phyloP scores from a whole-genome alignment of 2,888 invertebrate species.

The Rhynchonema sp. region DNA sequence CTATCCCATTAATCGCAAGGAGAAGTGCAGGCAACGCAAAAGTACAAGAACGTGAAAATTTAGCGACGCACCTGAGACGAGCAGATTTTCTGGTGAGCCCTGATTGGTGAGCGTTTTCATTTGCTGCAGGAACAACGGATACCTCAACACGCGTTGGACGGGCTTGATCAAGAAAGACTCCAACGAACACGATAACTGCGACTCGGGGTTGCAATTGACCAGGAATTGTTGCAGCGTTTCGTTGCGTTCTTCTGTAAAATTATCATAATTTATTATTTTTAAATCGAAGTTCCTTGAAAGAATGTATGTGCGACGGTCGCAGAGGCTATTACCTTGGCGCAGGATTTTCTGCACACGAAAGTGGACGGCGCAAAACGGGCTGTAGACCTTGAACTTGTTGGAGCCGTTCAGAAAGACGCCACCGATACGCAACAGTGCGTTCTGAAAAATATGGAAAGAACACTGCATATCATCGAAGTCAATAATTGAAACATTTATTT shows the following conservation, averaged over 20 bases:
- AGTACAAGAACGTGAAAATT: too few species aligned
- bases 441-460: too few species aligned
- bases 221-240: conserved; percentile 86
- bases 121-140: conserved; percentile 80
- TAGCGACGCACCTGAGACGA: conserved; percentile 46
- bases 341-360: conserved; percentile 95
- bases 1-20: too few species aligned
- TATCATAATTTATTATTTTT: too few species aligned
- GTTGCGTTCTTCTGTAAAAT: conserved; percentile 64
- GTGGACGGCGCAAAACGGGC: conserved; percentile 94
- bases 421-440: conserved; percentile 78
- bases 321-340: conserved; percentile 94
- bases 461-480: too few species aligned
- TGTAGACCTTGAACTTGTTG: conserved; percentile 94
- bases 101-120: conserved; percentile 77
- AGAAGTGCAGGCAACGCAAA: too few species aligned
- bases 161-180: conserved; percentile 97
- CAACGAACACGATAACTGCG: conserved; percentile 85
- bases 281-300: neutral
- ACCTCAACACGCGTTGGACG: conserved; percentile 90
- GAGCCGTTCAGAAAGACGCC: conserved; percentile 92
- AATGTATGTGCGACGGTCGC: too few species aligned
- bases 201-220: conserved; percentile 75
- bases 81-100: conserved; percentile 76
- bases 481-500: too few species aligned